phyloP scores from a whole-genome alignment of 2,888 invertebrate species.

The Synergus itoensis region DNA sequence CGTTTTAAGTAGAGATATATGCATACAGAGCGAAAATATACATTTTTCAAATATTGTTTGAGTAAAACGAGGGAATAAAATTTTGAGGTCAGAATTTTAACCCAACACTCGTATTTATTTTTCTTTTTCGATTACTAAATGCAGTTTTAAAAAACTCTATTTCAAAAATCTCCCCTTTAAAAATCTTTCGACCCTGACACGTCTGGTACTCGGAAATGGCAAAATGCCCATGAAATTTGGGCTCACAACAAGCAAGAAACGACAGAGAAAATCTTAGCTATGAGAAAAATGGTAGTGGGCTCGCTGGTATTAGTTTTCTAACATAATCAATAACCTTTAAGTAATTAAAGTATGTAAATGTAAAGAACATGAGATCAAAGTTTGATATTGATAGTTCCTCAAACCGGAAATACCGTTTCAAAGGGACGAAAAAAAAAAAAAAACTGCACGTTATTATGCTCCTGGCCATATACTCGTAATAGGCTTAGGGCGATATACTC shows the following conservation, averaged over 20 bases:
- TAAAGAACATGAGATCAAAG: constrained; percentile 76
- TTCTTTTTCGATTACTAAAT: constrained; percentile 60
- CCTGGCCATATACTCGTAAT: constrained; percentile 24
- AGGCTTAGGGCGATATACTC: constrained; percentile 23
- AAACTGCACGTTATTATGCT: constrained; percentile 20
- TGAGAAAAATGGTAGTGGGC: constrained; percentile 65
- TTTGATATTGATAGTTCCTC: constrained; percentile 70
- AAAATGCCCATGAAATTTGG: background rate
- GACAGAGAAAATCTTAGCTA: constrained; percentile 59
- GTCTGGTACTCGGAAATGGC: constrained; percentile 48
- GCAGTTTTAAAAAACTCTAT: background rate
- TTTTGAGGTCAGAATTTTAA: too few relatives aligned
- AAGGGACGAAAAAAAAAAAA: constrained; percentile 37
- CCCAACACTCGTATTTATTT: constrained; percentile 26
- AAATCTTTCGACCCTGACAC: constrained; percentile 26
- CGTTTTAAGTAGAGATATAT: too few relatives aligned
- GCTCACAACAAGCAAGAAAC: constrained; percentile 51
- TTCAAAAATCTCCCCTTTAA: background rate
- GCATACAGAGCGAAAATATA: too few relatives aligned
- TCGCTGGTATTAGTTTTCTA: constrained; percentile 66
- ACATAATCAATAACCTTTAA: constrained; percentile 61
- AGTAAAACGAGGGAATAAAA: too few relatives aligned
- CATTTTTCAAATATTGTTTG: too few relatives aligned
- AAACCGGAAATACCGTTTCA: constrained; percentile 57
- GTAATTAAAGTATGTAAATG: constrained; percentile 64